phyloP scores from a whole-genome alignment of 2,888 invertebrate genomes.

The Chrysolina oricalcia region DNA sequence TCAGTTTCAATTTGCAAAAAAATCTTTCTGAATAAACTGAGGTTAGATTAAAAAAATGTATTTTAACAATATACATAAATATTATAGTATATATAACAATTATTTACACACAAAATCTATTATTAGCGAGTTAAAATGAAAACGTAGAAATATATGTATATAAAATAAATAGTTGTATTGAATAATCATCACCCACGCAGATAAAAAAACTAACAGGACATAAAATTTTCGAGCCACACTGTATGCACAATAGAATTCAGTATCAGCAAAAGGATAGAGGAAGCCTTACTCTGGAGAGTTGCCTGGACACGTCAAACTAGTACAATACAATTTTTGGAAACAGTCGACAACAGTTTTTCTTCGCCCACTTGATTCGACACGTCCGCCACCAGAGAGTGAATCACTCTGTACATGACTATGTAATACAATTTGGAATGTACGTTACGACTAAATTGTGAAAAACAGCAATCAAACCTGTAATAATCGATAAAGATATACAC shows the following conservation, averaged over 20 bases:
- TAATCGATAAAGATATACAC: not conserved
- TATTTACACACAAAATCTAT: constrained; percentile 24
- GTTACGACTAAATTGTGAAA: not conserved
- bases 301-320: too few relatives aligned
- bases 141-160: not conserved
- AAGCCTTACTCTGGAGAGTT: not conserved
- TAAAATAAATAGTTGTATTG: not conserved
- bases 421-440: constrained; percentile 5
- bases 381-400: not conserved
- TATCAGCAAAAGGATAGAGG: not conserved
- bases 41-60: constrained; percentile 12
- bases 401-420: not conserved
- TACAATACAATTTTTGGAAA: too few relatives aligned
- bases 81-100: constrained; percentile 31
- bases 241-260: not conserved
- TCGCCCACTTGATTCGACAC: not conserved
- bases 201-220: not conserved
- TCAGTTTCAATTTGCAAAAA: too few relatives aligned
- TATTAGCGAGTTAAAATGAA: not conserved
- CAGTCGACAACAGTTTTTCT: not conserved
- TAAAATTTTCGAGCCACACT: not conserved
- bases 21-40: not conserved
- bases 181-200: not conserved
- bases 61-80: constrained; percentile 30
- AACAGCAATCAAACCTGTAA: not conserved